A percentile compares a stretch with the other conserved stretches of the same genome.
Evolutionary conservation across 2,797 vertebrate species (phyloP).

Genomic region (Parauchenoglanis ngamensis): DNA sequence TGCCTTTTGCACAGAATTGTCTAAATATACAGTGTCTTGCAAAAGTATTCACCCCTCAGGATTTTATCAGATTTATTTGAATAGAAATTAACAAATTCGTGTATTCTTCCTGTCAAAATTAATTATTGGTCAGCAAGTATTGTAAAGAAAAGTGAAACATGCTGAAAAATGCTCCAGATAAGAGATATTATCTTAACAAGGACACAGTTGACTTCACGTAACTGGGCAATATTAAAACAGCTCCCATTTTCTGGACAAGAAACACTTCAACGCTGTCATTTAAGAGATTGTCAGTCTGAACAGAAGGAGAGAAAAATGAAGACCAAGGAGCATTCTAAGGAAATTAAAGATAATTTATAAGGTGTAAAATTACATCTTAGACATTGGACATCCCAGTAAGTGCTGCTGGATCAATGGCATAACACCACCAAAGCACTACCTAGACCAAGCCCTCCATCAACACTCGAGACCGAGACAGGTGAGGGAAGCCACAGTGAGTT

Average conservation of each 20-base stretch:
- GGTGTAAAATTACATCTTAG: not conserved
- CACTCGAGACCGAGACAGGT: not conserved
- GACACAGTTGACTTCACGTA: not conserved
- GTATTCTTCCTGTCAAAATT: not conserved
- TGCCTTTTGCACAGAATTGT: not conserved
- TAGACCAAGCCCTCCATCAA: not conserved
- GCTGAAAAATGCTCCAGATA: not conserved
- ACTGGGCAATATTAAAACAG: not conserved
- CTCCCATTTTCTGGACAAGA: not conserved
- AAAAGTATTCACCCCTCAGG: not conserved
- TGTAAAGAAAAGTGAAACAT: not conserved
- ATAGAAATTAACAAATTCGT: not conserved
- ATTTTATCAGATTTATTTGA: not conserved
- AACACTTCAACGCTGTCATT: not conserved
- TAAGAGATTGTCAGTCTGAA: not conserved
- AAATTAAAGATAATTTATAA: not conserved
- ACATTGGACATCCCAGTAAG: not conserved
- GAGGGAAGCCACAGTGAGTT: not conserved
- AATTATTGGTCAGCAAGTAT: not conserved
- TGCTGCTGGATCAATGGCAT: not conserved
- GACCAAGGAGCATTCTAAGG: not conserved
- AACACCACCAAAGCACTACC: not conserved
- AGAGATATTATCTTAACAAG: not conserved
- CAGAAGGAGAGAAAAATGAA: not conserved
- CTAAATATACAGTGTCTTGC: not conserved